phyloP scores from a whole-genome alignment of 2,888 invertebrate species.

The Caenorhabditis macrosperma region DNA sequence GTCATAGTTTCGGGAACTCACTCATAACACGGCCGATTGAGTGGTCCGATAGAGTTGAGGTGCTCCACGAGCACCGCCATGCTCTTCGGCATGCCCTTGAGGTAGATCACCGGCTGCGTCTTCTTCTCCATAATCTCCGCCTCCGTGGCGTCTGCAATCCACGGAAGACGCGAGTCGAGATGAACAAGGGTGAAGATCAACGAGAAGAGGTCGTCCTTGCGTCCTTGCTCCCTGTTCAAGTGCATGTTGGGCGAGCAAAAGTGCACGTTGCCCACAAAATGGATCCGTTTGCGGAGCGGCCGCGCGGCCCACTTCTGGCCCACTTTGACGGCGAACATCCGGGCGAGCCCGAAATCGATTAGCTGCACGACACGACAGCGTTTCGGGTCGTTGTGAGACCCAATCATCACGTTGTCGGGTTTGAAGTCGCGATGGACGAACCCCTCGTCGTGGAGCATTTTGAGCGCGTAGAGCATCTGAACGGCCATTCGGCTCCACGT shows the following conservation, averaged over 20 bases:
- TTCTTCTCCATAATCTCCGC: not conserved
- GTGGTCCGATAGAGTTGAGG: not conserved
- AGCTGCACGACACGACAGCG: slow-evolving; percentile 66
- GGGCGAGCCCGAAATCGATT: slow-evolving; percentile 70
- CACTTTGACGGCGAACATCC: slow-evolving; percentile 50
- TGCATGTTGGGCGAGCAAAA: slow-evolving; percentile 71
- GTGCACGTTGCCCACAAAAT: slow-evolving; percentile 71
- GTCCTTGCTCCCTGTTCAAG: slow-evolving; percentile 62
- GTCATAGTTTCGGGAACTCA: not conserved
- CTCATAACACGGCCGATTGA: not conserved
- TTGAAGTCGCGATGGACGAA: slow-evolving; percentile 59
- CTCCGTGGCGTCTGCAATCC: not conserved
- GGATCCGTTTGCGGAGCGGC: slow-evolving; percentile 60
- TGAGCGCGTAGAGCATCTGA: slow-evolving; percentile 61
- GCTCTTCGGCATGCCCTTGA: not conserved
- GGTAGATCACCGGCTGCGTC: not conserved
- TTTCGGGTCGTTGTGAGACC: slow-evolving; percentile 60
- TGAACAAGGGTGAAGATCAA: slow-evolving; percentile 30
- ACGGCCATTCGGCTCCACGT: slow-evolving; percentile 65
- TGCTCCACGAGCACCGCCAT: not conserved
- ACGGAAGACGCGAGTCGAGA: slow-evolving; percentile 11
- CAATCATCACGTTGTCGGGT: slow-evolving; percentile 69
- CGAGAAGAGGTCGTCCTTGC: slow-evolving; percentile 29
- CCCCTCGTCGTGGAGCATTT: slow-evolving; percentile 60
- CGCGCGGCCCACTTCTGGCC: slow-evolving; percentile 53